phyloP scores from a whole-genome alignment of 1,140 invertebrate species.

The Drosophila azteca region DNA sequence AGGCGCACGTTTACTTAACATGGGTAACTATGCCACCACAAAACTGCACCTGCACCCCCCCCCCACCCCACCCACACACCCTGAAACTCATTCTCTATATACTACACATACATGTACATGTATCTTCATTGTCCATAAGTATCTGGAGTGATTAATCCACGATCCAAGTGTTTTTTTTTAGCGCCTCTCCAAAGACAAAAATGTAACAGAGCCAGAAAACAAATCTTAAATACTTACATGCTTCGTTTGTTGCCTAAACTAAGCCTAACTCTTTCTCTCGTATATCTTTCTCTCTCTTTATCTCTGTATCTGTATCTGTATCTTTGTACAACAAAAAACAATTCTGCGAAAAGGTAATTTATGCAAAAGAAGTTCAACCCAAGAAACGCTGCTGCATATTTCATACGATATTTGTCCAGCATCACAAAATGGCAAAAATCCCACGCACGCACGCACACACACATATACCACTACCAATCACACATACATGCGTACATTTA shows the following conservation, averaged over 20 bases:
- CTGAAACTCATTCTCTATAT: slow-evolving; percentile 27
- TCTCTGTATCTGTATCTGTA: slow-evolving; percentile 29
- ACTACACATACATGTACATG: slow-evolving; percentile 23
- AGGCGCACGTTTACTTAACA: slow-evolving; percentile 81
- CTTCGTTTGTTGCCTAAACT: slow-evolving; percentile 45
- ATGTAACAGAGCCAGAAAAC: not conserved
- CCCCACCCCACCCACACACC: not conserved
- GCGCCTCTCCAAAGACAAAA: slow-evolving; percentile 47
- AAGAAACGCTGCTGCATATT: slow-evolving; percentile 36
- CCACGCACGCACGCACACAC: slow-evolving; percentile 16
- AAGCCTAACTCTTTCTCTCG: slow-evolving; percentile 47
- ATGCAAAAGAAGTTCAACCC: slow-evolving; percentile 39
- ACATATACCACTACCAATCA: not conserved
- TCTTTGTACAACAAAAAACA: slow-evolving; percentile 46
- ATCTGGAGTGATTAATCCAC: slow-evolving; percentile 9
- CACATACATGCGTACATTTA: not conserved
- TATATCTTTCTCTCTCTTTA: slow-evolving; percentile 38
- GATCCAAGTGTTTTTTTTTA: slow-evolving; percentile 54
- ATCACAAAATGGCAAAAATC: slow-evolving; percentile 4
- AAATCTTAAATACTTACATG: slow-evolving; percentile 1
- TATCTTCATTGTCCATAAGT: not conserved
- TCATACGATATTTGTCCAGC: slow-evolving; percentile 33
- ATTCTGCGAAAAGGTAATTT: slow-evolving; percentile 73
- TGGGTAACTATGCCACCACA: slow-evolving; percentile 72
- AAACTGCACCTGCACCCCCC: slow-evolving; percentile 4